These are phyloP conservation scores for Sphinx pinastri DNA, from an alignment of 2,888 invertebrate species.

Conservation along the genomic window DNA sequence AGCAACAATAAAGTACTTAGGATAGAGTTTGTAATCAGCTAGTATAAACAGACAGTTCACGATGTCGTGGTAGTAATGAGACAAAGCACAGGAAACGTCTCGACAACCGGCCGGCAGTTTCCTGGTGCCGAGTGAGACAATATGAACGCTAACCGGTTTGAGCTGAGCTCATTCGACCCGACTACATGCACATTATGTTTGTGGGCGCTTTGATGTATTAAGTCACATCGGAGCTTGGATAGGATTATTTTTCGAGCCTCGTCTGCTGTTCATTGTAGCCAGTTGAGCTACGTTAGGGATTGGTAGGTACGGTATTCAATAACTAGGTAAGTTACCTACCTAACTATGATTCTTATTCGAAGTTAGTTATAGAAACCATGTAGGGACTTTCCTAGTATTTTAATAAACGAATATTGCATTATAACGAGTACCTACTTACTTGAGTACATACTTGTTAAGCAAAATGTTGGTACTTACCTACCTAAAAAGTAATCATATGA, in stretches of 20 bases:
- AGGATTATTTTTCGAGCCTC: neutral
- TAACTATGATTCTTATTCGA: too few species aligned
- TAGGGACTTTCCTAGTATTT: too few species aligned
- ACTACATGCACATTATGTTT: slow-evolving; percentile 53
- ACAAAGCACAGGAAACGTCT: slow-evolving; percentile 80
- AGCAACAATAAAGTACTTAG: neutral
- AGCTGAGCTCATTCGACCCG: slow-evolving; percentile 69
- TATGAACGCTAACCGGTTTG: slow-evolving; percentile 78
- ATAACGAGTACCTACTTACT: too few species aligned
- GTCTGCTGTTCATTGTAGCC: neutral
- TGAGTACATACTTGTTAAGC: too few species aligned
- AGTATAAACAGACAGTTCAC: slow-evolving; percentile 41
- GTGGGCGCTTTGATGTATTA: slow-evolving; percentile 50
- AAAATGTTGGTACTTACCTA: too few species aligned
- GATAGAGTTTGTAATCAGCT: slow-evolving; percentile 19
- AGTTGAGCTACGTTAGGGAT: neutral
- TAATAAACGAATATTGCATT: too few species aligned
- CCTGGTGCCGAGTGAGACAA: slow-evolving; percentile 80
- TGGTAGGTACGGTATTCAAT: too few species aligned
- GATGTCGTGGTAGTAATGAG: slow-evolving; percentile 60
- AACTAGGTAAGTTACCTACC: too few species aligned
- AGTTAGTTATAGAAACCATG: too few species aligned
- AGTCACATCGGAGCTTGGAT: slow-evolving; percentile 31
- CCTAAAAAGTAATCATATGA: too few species aligned
- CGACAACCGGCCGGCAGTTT: slow-evolving; percentile 71